These are phyloP conservation scores for Caenorhabditis tropicalis DNA, from an alignment of 1,140 invertebrate genomes.

Conservation along the genomic window DNA sequence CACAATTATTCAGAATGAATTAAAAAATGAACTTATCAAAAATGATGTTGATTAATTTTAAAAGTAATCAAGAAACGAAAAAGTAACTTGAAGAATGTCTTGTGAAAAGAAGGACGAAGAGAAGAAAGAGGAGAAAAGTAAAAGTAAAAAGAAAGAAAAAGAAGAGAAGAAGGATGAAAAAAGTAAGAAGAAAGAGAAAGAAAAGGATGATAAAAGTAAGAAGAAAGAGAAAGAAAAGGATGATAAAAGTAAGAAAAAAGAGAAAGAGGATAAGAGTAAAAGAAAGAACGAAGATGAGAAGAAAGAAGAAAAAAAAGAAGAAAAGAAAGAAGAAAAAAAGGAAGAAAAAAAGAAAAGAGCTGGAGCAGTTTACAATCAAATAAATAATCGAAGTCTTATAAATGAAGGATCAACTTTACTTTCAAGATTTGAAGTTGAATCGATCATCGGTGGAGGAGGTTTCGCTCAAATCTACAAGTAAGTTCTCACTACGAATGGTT, in stretches of 20 bases:
- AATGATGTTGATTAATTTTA: too few relatives aligned
- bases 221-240: background rate
- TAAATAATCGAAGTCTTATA: background rate
- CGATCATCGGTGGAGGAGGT: constrained; percentile 25
- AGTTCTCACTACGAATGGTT: background rate
- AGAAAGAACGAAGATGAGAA: background rate
- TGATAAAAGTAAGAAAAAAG: background rate
- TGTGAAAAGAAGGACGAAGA: constrained; percentile 1
- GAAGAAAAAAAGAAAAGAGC: constrained; percentile 1
- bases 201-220: background rate
- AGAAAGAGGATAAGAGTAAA: background rate
- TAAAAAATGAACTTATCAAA: too few relatives aligned
- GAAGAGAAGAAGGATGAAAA: background rate
- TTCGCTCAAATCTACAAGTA: constrained; percentile 30
- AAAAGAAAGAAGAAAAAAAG: background rate
- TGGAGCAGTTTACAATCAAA: constrained; percentile 33
- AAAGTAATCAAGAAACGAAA: too few relatives aligned
- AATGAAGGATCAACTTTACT: background rate
- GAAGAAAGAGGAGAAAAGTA: background rate
- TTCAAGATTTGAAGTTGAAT: background rate
- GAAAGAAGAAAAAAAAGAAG: background rate
- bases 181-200: background rate
- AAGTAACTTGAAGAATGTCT: too few relatives aligned
- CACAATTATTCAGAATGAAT: too few relatives aligned
- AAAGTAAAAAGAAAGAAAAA: background rate